Evolutionary conservation across 1,140 invertebrate genomes (phyloP).

Genomic region (Caenorhabditis latens): DNA sequence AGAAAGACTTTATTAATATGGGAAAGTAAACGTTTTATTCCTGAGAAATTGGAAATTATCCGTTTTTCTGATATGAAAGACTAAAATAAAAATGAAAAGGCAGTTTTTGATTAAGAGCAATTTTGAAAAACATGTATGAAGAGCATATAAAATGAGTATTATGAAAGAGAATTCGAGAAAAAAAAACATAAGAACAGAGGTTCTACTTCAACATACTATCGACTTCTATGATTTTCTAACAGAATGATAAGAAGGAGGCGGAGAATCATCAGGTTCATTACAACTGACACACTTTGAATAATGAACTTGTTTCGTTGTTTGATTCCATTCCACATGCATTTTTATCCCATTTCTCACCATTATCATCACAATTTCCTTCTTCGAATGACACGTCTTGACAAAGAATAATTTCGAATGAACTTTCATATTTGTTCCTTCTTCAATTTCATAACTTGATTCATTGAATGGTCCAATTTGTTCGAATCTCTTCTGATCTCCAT

Average conservation of each 20-base stretch:
- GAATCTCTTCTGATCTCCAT: constrained; percentile 2
- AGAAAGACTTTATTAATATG: too few relatives aligned
- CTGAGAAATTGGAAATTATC: too few relatives aligned
- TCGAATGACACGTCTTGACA: background rate
- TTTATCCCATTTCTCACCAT: background rate
- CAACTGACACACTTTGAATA: constrained; percentile 7
- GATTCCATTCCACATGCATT: background rate
- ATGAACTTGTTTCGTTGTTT: background rate
- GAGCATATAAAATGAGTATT: too few relatives aligned
- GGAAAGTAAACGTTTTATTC: too few relatives aligned
- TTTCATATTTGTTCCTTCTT: background rate
- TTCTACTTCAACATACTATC: too few relatives aligned
- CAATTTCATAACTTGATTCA: background rate
- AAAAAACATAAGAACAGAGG: too few relatives aligned
- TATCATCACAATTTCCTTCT: background rate
- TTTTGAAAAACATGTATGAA: too few relatives aligned
- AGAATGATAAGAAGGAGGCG: background rate
- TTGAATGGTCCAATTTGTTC: background rate
- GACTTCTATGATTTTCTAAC: background rate
- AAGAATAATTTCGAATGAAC: constrained; percentile 2
- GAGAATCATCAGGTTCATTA: constrained; percentile 3
- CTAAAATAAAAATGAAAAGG: too few relatives aligned
- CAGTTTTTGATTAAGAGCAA: too few relatives aligned
- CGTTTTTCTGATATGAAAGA: too few relatives aligned
- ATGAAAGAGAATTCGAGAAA: too few relatives aligned